These are phyloP conservation scores for Sthenelais limicola DNA, from an alignment of 2,888 invertebrate species.

Conservation along the genomic window DNA sequence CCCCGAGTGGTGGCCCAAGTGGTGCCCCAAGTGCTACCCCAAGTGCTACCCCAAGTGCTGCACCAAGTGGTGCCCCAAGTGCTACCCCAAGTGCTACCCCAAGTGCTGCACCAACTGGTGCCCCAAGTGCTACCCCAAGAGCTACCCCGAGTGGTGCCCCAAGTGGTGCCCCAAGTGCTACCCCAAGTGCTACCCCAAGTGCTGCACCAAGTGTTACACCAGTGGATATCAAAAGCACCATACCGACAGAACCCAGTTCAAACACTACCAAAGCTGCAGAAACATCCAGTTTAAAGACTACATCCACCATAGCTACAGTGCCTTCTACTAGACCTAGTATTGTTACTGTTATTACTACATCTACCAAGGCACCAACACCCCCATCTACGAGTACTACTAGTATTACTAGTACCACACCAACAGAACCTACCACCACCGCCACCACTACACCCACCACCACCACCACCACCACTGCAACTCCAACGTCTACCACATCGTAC, in stretches of 20 bases:
- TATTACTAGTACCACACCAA: background rate
- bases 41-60: background rate
- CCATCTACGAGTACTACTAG: background rate
- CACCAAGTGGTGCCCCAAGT: background rate
- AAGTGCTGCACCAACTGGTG: background rate
- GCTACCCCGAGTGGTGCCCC: background rate
- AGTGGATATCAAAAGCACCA: background rate
- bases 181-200: background rate
- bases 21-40: background rate
- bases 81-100: background rate
- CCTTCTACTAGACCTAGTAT: background rate
- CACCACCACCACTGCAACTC: constrained; percentile 6
- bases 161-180: background rate
- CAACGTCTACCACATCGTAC: background rate
- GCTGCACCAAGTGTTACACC: background rate
- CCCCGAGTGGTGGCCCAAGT: background rate
- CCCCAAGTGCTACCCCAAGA: background rate
- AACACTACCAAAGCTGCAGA: background rate
- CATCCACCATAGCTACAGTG: background rate
- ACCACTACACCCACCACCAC: constrained; percentile 6
- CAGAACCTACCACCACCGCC: constrained; percentile 9
- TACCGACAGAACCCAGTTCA: background rate
- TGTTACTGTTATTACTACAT: background rate
- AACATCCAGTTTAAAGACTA: background rate
- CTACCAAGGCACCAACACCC: background rate